phyloP scores from a whole-genome alignment of 1,140 invertebrate genomes.

The Zaprionus gabonicus region DNA sequence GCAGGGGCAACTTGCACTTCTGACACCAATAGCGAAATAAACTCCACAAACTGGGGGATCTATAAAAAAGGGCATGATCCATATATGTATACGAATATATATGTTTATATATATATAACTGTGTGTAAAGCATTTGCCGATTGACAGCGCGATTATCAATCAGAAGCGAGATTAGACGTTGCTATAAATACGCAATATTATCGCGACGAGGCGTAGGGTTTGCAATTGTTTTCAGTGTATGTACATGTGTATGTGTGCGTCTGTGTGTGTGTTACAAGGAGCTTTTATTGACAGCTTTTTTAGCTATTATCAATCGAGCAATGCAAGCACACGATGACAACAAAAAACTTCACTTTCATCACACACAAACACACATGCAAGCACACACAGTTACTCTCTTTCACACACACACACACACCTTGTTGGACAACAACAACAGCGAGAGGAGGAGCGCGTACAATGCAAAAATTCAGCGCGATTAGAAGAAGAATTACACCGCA shows the following conservation, averaged over 20 bases:
- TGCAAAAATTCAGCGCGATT: slow-evolving; percentile 73
- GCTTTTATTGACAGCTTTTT: slow-evolving; percentile 29
- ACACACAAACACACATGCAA: slow-evolving; percentile 14
- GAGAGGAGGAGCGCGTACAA: slow-evolving; percentile 23
- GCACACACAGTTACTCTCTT: neutral
- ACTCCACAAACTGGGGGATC: no score
- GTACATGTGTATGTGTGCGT: slow-evolving; percentile 8
- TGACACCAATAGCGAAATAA: slow-evolving; percentile 16
- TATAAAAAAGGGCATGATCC: slow-evolving; percentile 18
- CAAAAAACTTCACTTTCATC: slow-evolving; percentile 52
- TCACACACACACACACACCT: slow-evolving; percentile 1
- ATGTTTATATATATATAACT: no score
- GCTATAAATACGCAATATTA: slow-evolving; percentile 79
- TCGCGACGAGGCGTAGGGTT: slow-evolving; percentile 23
- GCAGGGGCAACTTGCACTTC: no score
- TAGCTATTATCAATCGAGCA: slow-evolving; percentile 2
- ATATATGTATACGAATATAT: slow-evolving; percentile 10
- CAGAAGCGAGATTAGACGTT: slow-evolving; percentile 66
- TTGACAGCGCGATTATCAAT: slow-evolving; percentile 68
- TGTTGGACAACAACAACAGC: slow-evolving; percentile 15
- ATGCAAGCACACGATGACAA: slow-evolving; percentile 29
- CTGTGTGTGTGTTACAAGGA: slow-evolving; percentile 57
- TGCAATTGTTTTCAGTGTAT: slow-evolving; percentile 9
- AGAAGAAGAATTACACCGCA: slow-evolving; percentile 79
- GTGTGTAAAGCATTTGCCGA: slow-evolving; percentile 24